These are phyloP conservation scores for Leptopilina syphax DNA, from an alignment of 2,888 invertebrate species.

Conservation along the genomic window DNA sequence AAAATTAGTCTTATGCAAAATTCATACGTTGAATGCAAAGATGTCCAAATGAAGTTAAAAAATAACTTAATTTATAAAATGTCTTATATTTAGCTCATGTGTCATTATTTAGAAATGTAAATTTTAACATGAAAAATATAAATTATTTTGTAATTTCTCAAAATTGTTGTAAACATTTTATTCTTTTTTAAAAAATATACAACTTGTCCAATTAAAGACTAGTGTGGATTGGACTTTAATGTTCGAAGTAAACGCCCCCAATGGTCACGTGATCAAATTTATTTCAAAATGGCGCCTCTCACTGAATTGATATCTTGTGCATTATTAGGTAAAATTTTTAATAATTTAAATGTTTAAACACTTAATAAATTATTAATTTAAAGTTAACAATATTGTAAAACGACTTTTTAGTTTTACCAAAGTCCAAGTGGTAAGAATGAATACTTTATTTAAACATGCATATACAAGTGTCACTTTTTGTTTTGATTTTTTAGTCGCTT, in stretches of 20 bases:
- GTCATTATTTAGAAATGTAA: too few relatives aligned
- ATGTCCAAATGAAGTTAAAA: neutral
- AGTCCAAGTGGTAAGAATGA: slow-evolving; percentile 18
- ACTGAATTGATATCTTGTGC: slow-evolving; percentile 71
- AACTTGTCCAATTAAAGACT: neutral
- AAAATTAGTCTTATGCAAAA: neutral
- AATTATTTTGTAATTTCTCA: too few relatives aligned
- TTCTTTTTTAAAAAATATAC: too few relatives aligned
- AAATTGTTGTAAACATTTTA: too few relatives aligned
- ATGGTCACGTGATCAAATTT: slow-evolving; percentile 40
- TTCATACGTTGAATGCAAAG: neutral
- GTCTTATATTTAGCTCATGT: too few relatives aligned
- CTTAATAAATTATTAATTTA: neutral
- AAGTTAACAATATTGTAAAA: slow-evolving; percentile 4
- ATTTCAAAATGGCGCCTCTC: slow-evolving; percentile 68
- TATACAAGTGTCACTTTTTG: too few relatives aligned
- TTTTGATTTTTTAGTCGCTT: too few relatives aligned
- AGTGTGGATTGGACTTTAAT: neutral
- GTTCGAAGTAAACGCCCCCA: neutral
- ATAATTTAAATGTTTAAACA: slow-evolving; percentile 37
- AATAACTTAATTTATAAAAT: too few relatives aligned
- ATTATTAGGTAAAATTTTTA: slow-evolving; percentile 68
- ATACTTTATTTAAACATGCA: too few relatives aligned
- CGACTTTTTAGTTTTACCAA: slow-evolving; percentile 22
- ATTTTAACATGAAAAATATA: too few relatives aligned